phyloP scores from a whole-genome alignment of 1,140 invertebrate species.

The Rhynchophorus ferrugineus region DNA sequence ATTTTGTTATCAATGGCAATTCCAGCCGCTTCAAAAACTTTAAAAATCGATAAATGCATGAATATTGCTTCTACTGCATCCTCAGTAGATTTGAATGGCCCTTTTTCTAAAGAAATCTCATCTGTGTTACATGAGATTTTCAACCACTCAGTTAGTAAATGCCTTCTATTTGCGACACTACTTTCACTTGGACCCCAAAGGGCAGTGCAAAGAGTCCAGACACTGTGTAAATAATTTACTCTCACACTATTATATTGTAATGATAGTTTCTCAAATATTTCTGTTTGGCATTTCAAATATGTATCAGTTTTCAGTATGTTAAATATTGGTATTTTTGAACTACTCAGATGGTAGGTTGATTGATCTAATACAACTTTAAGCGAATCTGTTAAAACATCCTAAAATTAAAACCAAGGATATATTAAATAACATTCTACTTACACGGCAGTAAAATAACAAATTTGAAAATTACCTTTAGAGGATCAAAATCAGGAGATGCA shows the following conservation, averaged over 20 bases:
- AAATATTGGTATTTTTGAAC: slow-evolving; percentile 27
- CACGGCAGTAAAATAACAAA: not conserved
- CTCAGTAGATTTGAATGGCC: slow-evolving; percentile 3
- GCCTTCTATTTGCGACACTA: slow-evolving; percentile 20
- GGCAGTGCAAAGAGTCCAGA: slow-evolving; percentile 76
- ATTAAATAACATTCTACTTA: not conserved
- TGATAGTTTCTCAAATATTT: slow-evolving; percentile 25
- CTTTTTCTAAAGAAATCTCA: slow-evolving; percentile 8
- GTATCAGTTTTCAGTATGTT: slow-evolving; percentile 20
- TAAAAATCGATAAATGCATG: slow-evolving; percentile 37
- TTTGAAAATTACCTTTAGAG: slow-evolving; percentile 16
- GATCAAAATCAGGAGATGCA: slow-evolving; percentile 10
- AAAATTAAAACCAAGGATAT: slow-evolving; percentile 16
- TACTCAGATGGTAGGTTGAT: slow-evolving; percentile 17
- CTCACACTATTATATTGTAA: slow-evolving; percentile 11
- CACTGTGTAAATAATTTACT: slow-evolving; percentile 35
- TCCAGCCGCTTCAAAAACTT: slow-evolving; percentile 50
- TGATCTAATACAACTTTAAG: slow-evolving; percentile 24
- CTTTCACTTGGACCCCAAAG: slow-evolving; percentile 64
- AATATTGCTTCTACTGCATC: slow-evolving; percentile 29
- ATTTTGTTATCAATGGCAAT: slow-evolving; percentile 51
- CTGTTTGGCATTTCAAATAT: slow-evolving; percentile 25
- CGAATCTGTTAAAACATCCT: slow-evolving; percentile 29
- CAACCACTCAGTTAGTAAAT: slow-evolving; percentile 30
- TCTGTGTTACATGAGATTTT: slow-evolving; percentile 20